These are phyloP conservation scores for Antennarius maculatus DNA, from an alignment of 2,797 vertebrate species.

Conservation along the genomic window DNA sequence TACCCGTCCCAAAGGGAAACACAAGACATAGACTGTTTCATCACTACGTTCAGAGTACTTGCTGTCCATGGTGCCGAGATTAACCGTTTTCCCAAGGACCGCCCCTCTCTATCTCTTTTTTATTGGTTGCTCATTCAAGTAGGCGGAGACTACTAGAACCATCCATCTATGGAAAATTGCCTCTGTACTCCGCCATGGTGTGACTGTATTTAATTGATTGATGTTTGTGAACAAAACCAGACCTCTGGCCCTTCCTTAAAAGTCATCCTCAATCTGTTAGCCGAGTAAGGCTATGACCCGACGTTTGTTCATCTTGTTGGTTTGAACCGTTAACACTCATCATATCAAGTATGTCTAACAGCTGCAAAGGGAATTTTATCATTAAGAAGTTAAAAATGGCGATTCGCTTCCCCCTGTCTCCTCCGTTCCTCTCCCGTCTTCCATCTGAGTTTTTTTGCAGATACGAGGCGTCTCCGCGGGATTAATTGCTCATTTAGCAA, in stretches of 20 bases:
- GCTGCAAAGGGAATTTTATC: constrained; percentile 17
- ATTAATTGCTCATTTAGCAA: constrained; percentile 83
- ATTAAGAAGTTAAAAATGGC: constrained; percentile 51
- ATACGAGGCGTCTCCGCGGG: constrained; percentile 75
- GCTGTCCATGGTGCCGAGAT: constrained; percentile 61
- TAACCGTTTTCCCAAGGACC: constrained; percentile 60
- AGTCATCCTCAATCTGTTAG: constrained; percentile 63
- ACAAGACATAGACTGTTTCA: constrained; percentile 64
- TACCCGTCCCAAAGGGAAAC: constrained; percentile 41
- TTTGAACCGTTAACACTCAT: constrained; percentile 15
- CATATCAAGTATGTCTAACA: constrained; percentile 18
- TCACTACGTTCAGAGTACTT: constrained; percentile 69
- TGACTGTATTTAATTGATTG: constrained; percentile 74
- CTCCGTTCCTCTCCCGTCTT: constrained; percentile 44
- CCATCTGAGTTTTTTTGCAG: constrained; percentile 63
- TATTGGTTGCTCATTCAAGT: no score
- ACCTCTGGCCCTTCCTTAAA: constrained; percentile 40
- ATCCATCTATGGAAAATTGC: constrained; percentile 26
- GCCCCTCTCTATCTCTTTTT: constrained; percentile 48
- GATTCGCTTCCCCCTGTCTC: constrained; percentile 38
- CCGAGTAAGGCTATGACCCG: constrained; percentile 34
- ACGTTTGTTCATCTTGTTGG: constrained; percentile 16
- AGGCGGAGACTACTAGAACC: no score
- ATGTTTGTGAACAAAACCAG: constrained; percentile 60
- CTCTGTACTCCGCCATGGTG: constrained; percentile 17